These are phyloP conservation scores for Rhincodon typus DNA, from an alignment of 2,797 vertebrate species.

Conservation along the genomic window DNA sequence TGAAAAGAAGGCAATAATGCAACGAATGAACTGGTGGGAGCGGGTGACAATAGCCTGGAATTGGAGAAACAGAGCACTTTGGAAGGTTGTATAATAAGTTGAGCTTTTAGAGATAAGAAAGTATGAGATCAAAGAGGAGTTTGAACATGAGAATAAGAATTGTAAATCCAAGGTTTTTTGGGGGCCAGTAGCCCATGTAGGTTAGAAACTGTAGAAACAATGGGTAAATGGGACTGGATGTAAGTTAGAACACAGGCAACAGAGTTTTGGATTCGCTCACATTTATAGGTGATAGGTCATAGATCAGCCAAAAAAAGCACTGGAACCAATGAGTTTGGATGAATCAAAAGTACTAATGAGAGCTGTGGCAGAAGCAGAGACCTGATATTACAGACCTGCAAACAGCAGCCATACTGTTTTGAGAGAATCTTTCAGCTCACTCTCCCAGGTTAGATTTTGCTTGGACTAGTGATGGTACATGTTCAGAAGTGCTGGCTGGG, in stretches of 20 bases:
- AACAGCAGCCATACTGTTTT: too few relatives aligned
- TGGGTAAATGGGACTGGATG: background rate
- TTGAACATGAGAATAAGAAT: background rate
- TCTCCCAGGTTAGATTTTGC: too few relatives aligned
- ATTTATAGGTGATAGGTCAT: background rate
- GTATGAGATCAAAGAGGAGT: background rate
- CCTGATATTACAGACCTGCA: too few relatives aligned
- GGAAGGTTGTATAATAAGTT: background rate
- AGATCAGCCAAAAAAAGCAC: background rate
- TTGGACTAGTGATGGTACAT: too few relatives aligned
- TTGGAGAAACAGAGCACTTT: background rate
- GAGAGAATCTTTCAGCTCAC: too few relatives aligned
- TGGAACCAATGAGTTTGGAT: too few relatives aligned
- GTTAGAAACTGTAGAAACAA: background rate
- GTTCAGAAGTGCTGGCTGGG: too few relatives aligned
- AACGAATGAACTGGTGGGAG: background rate
- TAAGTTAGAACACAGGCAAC: background rate
- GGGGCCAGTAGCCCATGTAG: background rate
- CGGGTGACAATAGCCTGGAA: background rate
- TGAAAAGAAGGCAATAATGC: background rate
- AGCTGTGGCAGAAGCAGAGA: too few relatives aligned
- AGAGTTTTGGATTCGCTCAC: background rate
- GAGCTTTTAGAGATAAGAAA: background rate
- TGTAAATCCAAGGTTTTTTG: background rate
- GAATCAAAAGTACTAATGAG: too few relatives aligned